Percentiles rank a stretch among this genome's conserved stretches.
These are phyloP conservation scores for Heliconius aoede DNA, from an alignment of 2,888 invertebrate genomes.

Conservation along the genomic window DNA sequence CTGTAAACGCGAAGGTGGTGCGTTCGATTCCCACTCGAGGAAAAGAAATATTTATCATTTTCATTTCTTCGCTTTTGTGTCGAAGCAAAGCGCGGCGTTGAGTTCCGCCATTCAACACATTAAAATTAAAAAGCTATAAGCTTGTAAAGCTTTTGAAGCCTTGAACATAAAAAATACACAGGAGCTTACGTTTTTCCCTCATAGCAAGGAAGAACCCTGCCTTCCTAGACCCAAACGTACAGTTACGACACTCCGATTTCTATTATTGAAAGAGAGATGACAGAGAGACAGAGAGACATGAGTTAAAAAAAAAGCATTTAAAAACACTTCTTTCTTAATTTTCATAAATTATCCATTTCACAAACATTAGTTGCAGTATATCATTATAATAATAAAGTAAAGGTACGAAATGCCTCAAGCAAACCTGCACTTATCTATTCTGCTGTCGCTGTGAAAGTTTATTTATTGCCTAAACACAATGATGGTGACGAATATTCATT, in stretches of 20 bases:
- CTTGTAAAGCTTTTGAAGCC: not conserved
- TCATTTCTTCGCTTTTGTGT: too few relatives aligned
- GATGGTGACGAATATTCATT: slow-evolving; percentile 2
- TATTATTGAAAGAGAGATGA: too few relatives aligned
- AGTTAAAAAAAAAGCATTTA: not conserved
- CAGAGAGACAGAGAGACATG: too few relatives aligned
- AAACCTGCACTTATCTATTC: not conserved
- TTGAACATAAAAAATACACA: not conserved
- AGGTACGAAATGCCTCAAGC: slow-evolving; percentile 9
- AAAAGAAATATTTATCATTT: too few relatives aligned
- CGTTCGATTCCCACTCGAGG: too few relatives aligned
- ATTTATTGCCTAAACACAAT: slow-evolving; percentile 30
- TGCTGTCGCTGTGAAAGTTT: slow-evolving; percentile 33
- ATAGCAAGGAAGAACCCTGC: too few relatives aligned
- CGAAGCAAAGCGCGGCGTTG: too few relatives aligned
- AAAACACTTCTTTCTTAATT: not conserved
- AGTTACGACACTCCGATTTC: too few relatives aligned
- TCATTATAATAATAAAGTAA: not conserved
- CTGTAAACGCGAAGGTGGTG: too few relatives aligned
- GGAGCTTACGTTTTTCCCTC: too few relatives aligned
- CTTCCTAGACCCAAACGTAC: too few relatives aligned
- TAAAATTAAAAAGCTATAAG: not conserved
- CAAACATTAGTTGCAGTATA: not conserved
- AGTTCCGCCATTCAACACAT: too few relatives aligned
- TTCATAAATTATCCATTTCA: not conserved